Percentiles rank a stretch among this genome's conserved stretches.
phyloP scores from a whole-genome alignment of 35 echinoderm and acorn worm genomes.

The Apostichopus japonicus region DNA sequence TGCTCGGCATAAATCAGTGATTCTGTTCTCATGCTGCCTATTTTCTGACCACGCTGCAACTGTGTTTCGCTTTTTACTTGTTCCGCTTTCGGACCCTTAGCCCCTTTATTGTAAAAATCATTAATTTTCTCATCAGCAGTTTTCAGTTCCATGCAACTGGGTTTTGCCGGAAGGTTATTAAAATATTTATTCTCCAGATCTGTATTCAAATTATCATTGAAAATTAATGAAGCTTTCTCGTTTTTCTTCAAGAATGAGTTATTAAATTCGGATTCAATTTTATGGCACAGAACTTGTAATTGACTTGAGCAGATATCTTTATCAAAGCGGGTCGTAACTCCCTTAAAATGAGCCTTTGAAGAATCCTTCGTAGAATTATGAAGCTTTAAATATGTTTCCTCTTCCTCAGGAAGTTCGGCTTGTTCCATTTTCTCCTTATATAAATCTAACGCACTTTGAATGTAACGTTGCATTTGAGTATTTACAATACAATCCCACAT shows the following conservation, averaged over 20 bases:
- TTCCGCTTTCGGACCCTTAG: neutral
- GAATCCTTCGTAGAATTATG: neutral
- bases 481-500: neutral
- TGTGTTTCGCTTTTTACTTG: neutral
- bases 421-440: neutral
- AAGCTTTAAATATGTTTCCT: neutral
- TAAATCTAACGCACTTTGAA: neutral
- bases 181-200: neutral
- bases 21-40: too few species aligned
- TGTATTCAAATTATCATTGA: neutral
- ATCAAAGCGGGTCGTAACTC: neutral
- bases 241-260: neutral
- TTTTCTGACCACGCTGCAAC: neutral
- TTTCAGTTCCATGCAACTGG: neutral
- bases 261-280: neutral
- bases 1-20: too few species aligned
- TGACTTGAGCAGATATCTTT: neutral
- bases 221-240: neutral
- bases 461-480: neutral
- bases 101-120: neutral
- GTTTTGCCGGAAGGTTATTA: neutral
- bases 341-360: neutral
- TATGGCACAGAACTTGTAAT: neutral
- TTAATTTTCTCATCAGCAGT: neutral
- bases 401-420: neutral